phyloP scores from a whole-genome alignment of 2,113 vertebrate genomes.

The Casuarius casuarius region DNA sequence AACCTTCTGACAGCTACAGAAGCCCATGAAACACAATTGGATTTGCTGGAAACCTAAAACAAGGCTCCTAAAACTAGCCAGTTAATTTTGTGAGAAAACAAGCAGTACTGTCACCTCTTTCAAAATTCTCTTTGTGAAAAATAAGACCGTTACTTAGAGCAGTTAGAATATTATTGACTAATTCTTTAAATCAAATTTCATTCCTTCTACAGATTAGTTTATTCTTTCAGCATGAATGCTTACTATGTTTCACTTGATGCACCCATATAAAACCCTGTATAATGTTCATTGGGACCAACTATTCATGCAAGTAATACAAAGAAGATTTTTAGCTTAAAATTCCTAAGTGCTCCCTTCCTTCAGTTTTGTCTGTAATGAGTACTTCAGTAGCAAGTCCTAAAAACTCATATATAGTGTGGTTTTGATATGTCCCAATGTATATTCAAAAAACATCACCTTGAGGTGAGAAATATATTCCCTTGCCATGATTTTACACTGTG shows the following conservation, averaged over 20 bases:
- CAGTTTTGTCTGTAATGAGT: background rate
- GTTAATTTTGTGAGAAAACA: background rate
- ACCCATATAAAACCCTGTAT: background rate
- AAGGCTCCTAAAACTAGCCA: background rate
- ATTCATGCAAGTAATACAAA: background rate
- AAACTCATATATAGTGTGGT: rapidly evolving
- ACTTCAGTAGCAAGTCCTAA: background rate
- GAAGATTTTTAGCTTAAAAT: background rate
- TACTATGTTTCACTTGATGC: background rate
- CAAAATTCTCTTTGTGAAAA: background rate
- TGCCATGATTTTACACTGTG: background rate
- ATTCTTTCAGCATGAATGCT: background rate
- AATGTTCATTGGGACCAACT: background rate
- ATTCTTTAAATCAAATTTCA: background rate
- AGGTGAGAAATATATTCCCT: background rate
- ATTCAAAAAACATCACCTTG: background rate
- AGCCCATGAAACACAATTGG: background rate
- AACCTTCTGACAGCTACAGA: background rate
- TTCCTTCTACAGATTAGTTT: background rate
- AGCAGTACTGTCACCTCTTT: background rate
- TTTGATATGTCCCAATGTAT: rapidly evolving
- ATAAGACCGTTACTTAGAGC: background rate
- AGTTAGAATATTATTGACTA: background rate
- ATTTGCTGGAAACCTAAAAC: background rate
- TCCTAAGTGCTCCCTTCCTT: too few relatives aligned